Evolutionary conservation across 1,140 invertebrate species (phyloP), one percentile per base, ranked within the genome.

Genomic region (Antheraea mylitta): DNA sequence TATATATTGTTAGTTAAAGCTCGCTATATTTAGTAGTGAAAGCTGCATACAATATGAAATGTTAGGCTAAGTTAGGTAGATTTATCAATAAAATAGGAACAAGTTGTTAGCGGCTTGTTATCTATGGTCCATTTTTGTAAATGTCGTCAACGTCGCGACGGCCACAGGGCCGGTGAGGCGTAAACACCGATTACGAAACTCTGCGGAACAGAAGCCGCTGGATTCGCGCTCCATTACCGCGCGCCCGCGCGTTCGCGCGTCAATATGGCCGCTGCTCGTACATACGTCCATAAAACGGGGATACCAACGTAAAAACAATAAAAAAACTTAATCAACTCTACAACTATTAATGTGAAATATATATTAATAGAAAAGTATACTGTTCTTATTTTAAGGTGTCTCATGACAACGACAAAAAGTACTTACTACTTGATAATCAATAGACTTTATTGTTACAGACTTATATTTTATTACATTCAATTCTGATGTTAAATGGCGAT

Each of bases 181-280:
- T 81, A 82, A 87, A 83, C 81, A 82, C 59, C 72, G 71, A 75
- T 90, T 87, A 81, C 87, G 83, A 88, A 82, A 91, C 70, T 72
- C 71, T 77, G 80, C 83, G 77, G 82, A 86, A 88, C 85, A 85
- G 85, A 81, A 87, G 84, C 83, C 80, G 78, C 69, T 86, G 79
- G 82, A 89, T 91, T 91, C 83, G 87, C 87, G 89, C 82, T 88
- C 86, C 79, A 89, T 76, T 85, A 85, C 83, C 63, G 69, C 73
- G 73, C 69, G 72, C 76, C 77, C 45, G 45, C 45, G 45, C 64
- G 42, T 65, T 70, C 71, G 76, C 76, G 65, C 79, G 77, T 67
- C 86, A 83, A 85, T 71, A 88, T 89, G 88, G 85, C 88, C 76
- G 85, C 86, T 78, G 73, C 78, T 77, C 82, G 83, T 61, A 61